These are phyloP conservation scores for Lacerta viridis DNA, from an alignment of 2,797 vertebrate species.

Conservation along the genomic window DNA sequence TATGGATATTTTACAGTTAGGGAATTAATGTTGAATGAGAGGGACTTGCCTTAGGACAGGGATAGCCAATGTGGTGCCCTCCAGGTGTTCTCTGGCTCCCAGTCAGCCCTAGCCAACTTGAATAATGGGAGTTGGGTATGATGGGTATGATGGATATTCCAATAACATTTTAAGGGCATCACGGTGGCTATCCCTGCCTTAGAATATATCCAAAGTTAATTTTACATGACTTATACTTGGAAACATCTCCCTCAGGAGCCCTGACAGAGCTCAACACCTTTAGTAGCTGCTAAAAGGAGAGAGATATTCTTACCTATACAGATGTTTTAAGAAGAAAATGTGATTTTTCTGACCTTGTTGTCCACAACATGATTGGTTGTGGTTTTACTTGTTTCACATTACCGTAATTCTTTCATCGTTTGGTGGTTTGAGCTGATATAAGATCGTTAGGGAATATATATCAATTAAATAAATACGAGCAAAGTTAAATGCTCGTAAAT, in stretches of 20 bases:
- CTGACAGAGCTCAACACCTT: background rate
- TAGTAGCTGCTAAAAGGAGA: background rate
- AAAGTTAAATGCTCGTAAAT: background rate
- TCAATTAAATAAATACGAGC: too few species aligned
- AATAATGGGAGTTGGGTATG: too few species aligned
- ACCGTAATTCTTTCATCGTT: background rate
- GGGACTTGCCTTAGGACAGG: background rate
- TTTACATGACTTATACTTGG: background rate
- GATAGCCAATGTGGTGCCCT: too few species aligned
- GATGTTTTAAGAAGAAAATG: background rate
- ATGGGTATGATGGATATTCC: too few species aligned
- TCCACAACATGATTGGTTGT: background rate
- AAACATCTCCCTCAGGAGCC: background rate
- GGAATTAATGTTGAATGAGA: background rate
- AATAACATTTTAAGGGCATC: too few species aligned
- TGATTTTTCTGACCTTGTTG: background rate
- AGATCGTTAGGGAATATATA: background rate
- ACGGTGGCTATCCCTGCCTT: too few species aligned
- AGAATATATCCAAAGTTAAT: too few species aligned
- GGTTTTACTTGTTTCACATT: background rate
- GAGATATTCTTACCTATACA: background rate
- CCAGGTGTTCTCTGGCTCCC: too few species aligned
- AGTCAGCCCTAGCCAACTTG: too few species aligned
- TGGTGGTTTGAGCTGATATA: background rate
- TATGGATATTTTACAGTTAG: background rate